phyloP scores from a whole-genome alignment of 2,113 vertebrate genomes.

The Boleophthalmus pectinirostris region DNA sequence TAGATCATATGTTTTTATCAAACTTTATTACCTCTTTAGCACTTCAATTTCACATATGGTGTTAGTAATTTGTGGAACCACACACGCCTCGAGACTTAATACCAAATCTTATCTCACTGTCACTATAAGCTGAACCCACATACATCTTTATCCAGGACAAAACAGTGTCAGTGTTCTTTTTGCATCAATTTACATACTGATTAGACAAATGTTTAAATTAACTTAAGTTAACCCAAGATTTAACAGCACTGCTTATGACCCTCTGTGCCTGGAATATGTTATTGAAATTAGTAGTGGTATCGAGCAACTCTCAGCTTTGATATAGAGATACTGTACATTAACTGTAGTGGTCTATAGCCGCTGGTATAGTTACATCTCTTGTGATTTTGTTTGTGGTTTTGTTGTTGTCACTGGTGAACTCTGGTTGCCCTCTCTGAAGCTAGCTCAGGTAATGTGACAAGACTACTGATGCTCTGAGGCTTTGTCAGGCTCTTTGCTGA shows the following conservation, averaged over 20 bases:
- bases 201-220: no score
- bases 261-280: no score
- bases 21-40: conserved; percentile 1
- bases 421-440: conserved; percentile 2
- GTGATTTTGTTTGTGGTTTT: neutral
- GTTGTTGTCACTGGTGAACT: conserved; percentile 2
- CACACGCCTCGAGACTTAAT: neutral
- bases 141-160: neutral
- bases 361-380: neutral
- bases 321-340: neutral
- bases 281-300: neutral
- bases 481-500: conserved; percentile 7
- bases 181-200: no score
- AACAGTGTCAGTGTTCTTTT: neutral
- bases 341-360: neutral
- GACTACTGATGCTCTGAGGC: conserved; percentile 26
- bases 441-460: conserved; percentile 31
- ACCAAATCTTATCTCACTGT: no score
- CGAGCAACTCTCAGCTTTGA: neutral
- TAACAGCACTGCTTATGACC: no score
- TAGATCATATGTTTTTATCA: conserved; percentile 4
- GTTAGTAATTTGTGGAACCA: neutral
- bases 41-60: neutral
- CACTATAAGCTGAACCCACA: neutral
- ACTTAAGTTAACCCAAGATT: no score